These are phyloP conservation scores for Drosophila cracens DNA, from an alignment of 2,888 invertebrate species.

Conservation along the genomic window DNA sequence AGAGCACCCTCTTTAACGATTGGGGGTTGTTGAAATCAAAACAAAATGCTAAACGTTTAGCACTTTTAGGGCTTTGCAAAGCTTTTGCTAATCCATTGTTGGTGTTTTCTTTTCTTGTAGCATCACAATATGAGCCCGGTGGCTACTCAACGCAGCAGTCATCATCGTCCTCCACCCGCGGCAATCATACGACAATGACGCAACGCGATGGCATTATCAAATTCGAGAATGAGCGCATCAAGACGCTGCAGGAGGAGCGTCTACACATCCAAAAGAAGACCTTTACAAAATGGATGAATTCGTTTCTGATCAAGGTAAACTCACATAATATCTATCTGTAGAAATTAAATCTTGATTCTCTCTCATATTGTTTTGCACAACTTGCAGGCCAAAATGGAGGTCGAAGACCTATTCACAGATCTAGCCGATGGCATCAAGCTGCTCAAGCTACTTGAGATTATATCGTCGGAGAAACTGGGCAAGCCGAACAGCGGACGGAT, in stretches of 20 bases:
- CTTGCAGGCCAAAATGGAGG: slow-evolving; percentile 96
- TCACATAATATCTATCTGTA: neutral
- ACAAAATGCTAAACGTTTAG: slow-evolving; percentile 59
- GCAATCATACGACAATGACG: slow-evolving; percentile 90
- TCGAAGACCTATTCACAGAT: slow-evolving; percentile 98
- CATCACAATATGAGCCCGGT: slow-evolving; percentile 89
- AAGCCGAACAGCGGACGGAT: slow-evolving; percentile 98
- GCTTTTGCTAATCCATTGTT: slow-evolving; percentile 33
- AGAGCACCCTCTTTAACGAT: slow-evolving; percentile 46
- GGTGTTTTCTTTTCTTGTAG: slow-evolving; percentile 79
- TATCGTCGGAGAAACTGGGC: slow-evolving; percentile 98
- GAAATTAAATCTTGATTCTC: neutral
- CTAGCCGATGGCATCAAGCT: slow-evolving; percentile 97
- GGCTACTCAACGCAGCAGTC: slow-evolving; percentile 87
- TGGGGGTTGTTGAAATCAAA: slow-evolving; percentile 53
- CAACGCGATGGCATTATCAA: slow-evolving; percentile 95
- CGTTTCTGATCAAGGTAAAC: slow-evolving; percentile 94
- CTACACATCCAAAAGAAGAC: slow-evolving; percentile 99
- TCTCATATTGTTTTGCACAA: neutral
- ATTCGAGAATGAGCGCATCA: slow-evolving; percentile 98
- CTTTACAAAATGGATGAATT: slow-evolving; percentile 99
- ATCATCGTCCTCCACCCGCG: slow-evolving; percentile 87
- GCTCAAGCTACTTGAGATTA: slow-evolving; percentile 97
- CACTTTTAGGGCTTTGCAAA: slow-evolving; percentile 37
- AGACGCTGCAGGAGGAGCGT: slow-evolving; percentile 98